Percentiles rank a stretch among this genome's conserved stretches.
phyloP scores from a whole-genome alignment of 2,113 vertebrate species.

The Podilymbus podiceps region DNA sequence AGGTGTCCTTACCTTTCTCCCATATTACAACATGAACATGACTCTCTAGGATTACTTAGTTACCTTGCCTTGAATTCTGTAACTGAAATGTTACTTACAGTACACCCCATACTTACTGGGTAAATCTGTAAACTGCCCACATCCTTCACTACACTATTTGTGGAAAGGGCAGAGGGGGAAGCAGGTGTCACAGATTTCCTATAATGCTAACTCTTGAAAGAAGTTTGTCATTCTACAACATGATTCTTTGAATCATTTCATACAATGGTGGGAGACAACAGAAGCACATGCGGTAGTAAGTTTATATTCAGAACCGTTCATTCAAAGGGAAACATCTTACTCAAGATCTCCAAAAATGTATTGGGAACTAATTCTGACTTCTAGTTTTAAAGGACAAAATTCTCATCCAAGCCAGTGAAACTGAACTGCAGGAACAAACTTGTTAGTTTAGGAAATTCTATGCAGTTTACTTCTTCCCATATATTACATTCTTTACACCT shows the following conservation, averaged over 20 bases:
- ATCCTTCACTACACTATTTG: neutral
- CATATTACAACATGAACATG: neutral
- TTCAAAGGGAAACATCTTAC: neutral
- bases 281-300: fast-evolving
- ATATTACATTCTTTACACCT: neutral
- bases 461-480: neutral
- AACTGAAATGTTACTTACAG: neutral
- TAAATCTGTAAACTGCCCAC: neutral
- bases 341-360: neutral
- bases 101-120: neutral
- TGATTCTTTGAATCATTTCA: neutral
- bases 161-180: neutral
- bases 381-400: neutral
- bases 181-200: neutral
- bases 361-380: neutral
- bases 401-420: neutral
- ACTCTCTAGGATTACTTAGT: neutral
- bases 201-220: neutral
- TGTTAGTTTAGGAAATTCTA: neutral
- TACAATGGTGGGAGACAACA: neutral
- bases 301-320: neutral
- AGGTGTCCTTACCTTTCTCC: neutral
- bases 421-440: neutral
- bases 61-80: too few relatives aligned
- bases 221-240: neutral